Base-by-base conservation (phyloP, 2,113 vertebrate genomes). In the Periophthalmus modestus region DNA sequence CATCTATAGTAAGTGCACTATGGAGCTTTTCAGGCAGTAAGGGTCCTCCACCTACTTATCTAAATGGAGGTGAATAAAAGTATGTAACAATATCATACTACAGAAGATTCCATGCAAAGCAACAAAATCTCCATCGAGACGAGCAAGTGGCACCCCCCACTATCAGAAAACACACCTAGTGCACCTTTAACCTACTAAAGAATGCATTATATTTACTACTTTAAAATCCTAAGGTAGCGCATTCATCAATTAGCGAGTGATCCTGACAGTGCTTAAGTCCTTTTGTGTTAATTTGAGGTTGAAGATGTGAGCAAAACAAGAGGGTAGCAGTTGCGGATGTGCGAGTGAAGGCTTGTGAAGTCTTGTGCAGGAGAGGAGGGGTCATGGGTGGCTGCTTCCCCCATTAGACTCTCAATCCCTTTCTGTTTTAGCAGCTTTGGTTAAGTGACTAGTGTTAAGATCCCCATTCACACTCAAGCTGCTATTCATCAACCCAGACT, bases 351-450 rank as follows among this genome's bases (percentile, higher is more conserved):
- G 69, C 82, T 74, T 66, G 82, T 81, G 73, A 68, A 57, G 77
- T 66, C 82, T 74, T 66, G 55, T 73, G 72, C 77, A 75, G 73
- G 71, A 77, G 77, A 82, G 72, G 43, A 74, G 43, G 36, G 77
- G 83, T 83, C 85, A 86, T 66, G 86, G 85, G 67, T 72, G 82
- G 71, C 82, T 86, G 86, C 74, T 72, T 72, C 72, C 77, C 28
- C 82, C 80, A 89, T 89, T 87, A 88, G 77, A 83, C 81, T 55
- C 82, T 86, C 73, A 74, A 87, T 83, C 80, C 55, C 65, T 74
- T 72, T 74, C 55, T 59, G 73, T 78, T 72, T 81, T 76, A 67
- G 73, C 73, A 73, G 77, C 75, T 79, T 28, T 59, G 6, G 85
- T 61, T 54, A 82, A 74, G 80, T 72, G 74, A 66, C 78, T 82